A percentile compares a stretch with the other conserved stretches of the same genome.
These are phyloP conservation scores for Polyploca ridens DNA, from an alignment of 2,888 invertebrate species.

Conservation along the genomic window DNA sequence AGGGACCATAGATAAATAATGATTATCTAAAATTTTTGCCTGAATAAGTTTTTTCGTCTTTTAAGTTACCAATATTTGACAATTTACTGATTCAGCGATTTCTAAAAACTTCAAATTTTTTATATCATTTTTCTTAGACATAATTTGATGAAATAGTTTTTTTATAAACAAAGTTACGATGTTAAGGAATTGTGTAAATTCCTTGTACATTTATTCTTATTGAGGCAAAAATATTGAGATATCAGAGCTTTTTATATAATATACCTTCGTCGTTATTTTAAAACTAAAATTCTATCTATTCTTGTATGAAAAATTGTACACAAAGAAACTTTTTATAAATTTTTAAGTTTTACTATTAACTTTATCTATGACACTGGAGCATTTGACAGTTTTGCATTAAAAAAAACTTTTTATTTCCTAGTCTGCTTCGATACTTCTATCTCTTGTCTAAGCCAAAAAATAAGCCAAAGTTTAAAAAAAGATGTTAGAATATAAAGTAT, in stretches of 20 bases:
- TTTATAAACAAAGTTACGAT: background rate
- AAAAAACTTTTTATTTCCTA: constrained; percentile 22
- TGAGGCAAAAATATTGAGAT: constrained; percentile 57
- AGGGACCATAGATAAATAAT: constrained; percentile 75
- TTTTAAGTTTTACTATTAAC: constrained; percentile 35
- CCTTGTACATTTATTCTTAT: constrained; percentile 3
- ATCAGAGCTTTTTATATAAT: constrained; percentile 51
- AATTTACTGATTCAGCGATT: background rate
- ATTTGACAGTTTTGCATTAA: constrained; percentile 41
- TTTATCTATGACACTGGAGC: constrained; percentile 54
- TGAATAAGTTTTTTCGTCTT: constrained; percentile 25
- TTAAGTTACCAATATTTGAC: constrained; percentile 13
- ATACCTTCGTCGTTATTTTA: constrained; percentile 55
- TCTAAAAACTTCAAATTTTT: constrained; percentile 2
- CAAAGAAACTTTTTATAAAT: constrained; percentile 8
- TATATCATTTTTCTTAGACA: background rate
- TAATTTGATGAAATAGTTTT: background rate
- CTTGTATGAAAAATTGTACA: constrained; percentile 39
- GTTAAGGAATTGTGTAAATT: background rate
- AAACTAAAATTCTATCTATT: constrained; percentile 43
- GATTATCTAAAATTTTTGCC: constrained; percentile 60
- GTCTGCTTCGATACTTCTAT: constrained; percentile 43
- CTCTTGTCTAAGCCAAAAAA: constrained; percentile 73
- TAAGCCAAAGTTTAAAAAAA: constrained; percentile 75
- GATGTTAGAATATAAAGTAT: constrained; percentile 40